phyloP scores from a whole-genome alignment of 2,888 invertebrate genomes.

The Aleiodes leptofemur region DNA sequence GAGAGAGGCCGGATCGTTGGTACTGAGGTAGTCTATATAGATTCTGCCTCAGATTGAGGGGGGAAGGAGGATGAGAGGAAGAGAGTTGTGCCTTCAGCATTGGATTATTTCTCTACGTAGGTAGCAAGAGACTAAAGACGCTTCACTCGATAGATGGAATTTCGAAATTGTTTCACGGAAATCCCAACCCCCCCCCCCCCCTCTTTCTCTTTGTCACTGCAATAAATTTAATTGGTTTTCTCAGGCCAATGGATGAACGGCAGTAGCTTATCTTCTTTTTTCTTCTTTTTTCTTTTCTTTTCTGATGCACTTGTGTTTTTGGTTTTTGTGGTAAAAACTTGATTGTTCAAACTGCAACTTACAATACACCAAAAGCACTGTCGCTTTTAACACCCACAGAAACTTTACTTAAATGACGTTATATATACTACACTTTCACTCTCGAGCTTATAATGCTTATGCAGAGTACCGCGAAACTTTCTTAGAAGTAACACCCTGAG shows the following conservation, averaged over 20 bases:
- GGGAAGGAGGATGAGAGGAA: conserved; percentile 2
- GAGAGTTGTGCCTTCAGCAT: conserved; percentile 38
- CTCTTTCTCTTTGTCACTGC: too few species aligned
- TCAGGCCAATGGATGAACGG: not conserved
- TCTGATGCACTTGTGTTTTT: not conserved
- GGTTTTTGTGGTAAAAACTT: not conserved
- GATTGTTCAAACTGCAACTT: conserved; percentile 16
- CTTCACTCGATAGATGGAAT: conserved; percentile 53
- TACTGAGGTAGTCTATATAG: conserved; percentile 45
- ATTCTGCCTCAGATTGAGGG: conserved; percentile 30
- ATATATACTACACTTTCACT: conserved; percentile 70
- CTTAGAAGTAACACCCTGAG: conserved; percentile 61
- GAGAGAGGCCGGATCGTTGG: conserved; percentile 50
- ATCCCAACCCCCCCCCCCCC: not conserved
- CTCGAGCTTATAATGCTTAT: conserved; percentile 72
- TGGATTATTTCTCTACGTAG: conserved; percentile 56
- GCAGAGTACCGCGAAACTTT: conserved; percentile 73
- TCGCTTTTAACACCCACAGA: conserved; percentile 18
- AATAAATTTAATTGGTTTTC: conserved; percentile 17
- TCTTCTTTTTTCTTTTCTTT: not conserved
- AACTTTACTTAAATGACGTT: conserved; percentile 62
- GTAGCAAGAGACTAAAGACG: conserved; percentile 23
- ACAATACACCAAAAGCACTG: conserved; percentile 5
- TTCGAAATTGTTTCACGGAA: conserved; percentile 53
- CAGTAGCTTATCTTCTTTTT: not conserved